phyloP scores from a whole-genome alignment of 2,113 vertebrate genomes.

The Anthoscopus minutus region DNA sequence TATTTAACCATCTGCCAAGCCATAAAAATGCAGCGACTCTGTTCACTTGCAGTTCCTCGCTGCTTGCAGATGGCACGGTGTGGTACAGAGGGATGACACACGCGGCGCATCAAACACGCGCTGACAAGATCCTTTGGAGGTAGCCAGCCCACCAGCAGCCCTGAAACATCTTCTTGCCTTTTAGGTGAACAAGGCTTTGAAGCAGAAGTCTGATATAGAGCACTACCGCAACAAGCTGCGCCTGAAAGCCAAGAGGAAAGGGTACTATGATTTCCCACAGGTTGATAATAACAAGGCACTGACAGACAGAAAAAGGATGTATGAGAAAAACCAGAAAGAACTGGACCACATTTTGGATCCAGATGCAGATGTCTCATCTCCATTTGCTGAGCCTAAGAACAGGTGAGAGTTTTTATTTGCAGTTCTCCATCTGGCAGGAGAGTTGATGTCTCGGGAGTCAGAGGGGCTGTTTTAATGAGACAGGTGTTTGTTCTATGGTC shows the following conservation, averaged over 20 bases:
- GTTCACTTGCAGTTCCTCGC: conserved; percentile 44
- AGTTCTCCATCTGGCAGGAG: background rate
- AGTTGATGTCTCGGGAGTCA: background rate
- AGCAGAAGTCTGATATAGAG: conserved; percentile 97
- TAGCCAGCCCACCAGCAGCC: background rate
- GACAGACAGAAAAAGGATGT: conserved; percentile 75
- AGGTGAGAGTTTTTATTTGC: conserved; percentile 72
- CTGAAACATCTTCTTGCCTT: background rate
- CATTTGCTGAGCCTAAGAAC: conserved; percentile 85
- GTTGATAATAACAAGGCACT: conserved; percentile 75
- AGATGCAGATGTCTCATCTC: conserved; percentile 83
- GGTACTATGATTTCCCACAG: conserved; percentile 92
- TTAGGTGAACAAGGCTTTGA: conserved; percentile 93
- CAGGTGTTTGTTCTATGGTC: background rate
- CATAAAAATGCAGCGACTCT: conserved; percentile 48
- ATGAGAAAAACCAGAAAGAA: conserved; percentile 80
- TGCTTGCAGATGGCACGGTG: conserved; percentile 15
- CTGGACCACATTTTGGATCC: conserved; percentile 81
- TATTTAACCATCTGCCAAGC: conserved; percentile 58
- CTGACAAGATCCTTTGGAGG: background rate
- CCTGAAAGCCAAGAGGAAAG: conserved; percentile 94
- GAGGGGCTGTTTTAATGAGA: background rate
- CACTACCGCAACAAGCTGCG: conserved; percentile 98
- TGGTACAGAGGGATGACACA: background rate
- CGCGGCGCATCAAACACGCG: background rate